Conservation (phyloP, 2,888 invertebrate species). For the Platycheirus rosarum region DNA sequence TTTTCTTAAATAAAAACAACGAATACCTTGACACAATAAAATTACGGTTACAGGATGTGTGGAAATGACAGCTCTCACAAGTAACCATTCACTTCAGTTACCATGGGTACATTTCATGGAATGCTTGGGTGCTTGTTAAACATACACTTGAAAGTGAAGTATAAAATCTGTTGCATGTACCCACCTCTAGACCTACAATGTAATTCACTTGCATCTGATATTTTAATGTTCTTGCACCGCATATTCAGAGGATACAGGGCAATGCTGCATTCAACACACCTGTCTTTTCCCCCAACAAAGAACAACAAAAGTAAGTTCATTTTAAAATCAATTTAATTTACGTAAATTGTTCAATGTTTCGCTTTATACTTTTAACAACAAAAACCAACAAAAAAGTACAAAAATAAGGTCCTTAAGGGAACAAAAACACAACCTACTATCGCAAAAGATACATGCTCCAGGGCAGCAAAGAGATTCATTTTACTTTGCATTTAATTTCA, state of each 20-base stretch:
- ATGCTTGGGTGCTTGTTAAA: neutral
- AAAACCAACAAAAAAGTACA: neutral
- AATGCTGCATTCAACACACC: neutral
- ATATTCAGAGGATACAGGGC: neutral
- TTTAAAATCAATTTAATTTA: conserved; percentile 46
- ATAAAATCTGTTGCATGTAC: neutral
- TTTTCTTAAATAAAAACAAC: too few relatives aligned
- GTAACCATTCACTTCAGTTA: neutral
- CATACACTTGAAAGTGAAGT: neutral
- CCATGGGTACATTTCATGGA: neutral
- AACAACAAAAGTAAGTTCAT: conserved; percentile 21
- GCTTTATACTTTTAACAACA: neutral
- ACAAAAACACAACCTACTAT: conserved; percentile 18
- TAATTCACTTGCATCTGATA: neutral
- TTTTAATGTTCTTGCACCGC: neutral
- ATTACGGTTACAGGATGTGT: too few relatives aligned
- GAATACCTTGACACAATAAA: too few relatives aligned
- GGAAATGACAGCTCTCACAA: neutral
- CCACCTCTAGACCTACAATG: too few relatives aligned
- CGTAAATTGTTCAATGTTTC: conserved; percentile 24
- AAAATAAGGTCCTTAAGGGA: conserved; percentile 36
- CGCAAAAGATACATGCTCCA: neutral
- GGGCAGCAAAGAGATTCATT: conserved; percentile 4
- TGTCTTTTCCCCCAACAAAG: neutral
- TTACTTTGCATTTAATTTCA: conserved; percentile 55